A percentile compares a stretch with the other conserved stretches of the same genome.
phyloP scores from a whole-genome alignment of 2,113 vertebrate species.

The Solea solea region DNA sequence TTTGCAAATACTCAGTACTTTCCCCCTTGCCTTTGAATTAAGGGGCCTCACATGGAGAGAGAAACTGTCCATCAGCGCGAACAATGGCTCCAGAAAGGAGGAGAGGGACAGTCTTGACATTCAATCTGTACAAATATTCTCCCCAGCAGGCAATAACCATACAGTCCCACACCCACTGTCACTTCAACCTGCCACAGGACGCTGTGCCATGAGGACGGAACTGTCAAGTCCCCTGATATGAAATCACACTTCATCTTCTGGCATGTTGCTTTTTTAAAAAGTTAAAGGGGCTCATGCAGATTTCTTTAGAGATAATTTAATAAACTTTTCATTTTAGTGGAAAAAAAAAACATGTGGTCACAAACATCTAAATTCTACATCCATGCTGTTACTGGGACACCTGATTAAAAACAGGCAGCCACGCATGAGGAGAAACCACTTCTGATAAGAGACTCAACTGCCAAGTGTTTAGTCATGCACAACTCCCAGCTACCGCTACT shows the following conservation, averaged over 20 bases:
- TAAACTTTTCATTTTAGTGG: too few species aligned
- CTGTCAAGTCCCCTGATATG: constrained; percentile 29
- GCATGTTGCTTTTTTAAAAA: background rate
- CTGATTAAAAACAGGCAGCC: constrained; percentile 8
- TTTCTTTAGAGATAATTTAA: too few species aligned
- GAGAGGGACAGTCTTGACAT: constrained; percentile 76
- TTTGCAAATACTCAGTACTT: constrained; percentile 73
- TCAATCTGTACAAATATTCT: constrained; percentile 79
- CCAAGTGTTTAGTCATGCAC: background rate
- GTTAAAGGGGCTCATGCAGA: background rate
- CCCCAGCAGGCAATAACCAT: constrained; percentile 70
- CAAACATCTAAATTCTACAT: too few species aligned
- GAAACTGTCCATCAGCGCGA: constrained; percentile 81
- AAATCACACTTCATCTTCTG: constrained; percentile 9
- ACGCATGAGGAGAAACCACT: background rate
- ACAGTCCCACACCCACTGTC: constrained; percentile 66
- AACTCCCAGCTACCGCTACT: background rate
- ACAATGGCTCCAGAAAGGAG: constrained; percentile 80
- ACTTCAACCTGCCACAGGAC: constrained; percentile 42
- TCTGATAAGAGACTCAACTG: background rate
- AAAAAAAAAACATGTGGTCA: too few species aligned
- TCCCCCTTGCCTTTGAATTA: constrained; percentile 69
- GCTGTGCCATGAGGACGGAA: constrained; percentile 27
- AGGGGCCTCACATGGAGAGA: constrained; percentile 76
- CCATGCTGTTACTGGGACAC: background rate